Evolutionary conservation across 2,797 vertebrate species (phyloP).

Genomic region (Kryptolebias ocellatus): DNA sequence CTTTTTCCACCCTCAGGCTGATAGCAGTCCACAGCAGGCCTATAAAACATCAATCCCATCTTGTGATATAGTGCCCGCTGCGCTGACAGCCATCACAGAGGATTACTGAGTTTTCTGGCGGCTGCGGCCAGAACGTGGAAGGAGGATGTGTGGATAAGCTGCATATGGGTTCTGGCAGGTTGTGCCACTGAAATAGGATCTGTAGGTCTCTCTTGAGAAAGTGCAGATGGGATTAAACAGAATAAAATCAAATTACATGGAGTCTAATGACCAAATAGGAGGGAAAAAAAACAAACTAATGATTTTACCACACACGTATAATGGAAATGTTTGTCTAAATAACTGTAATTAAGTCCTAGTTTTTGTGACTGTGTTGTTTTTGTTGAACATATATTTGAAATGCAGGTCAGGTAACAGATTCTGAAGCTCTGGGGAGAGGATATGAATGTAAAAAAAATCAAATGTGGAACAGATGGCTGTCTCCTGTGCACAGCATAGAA

Average conservation of each 20-base stretch:
- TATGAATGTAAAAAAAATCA: constrained; percentile 35
- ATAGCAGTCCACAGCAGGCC: constrained; percentile 47
- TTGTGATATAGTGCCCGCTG: constrained; percentile 64
- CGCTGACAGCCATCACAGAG: constrained; percentile 60
- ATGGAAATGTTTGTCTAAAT: not conserved
- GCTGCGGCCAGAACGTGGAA: constrained; percentile 44
- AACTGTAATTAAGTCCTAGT: not conserved
- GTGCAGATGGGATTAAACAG: constrained; percentile 10
- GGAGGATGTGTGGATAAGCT: constrained; percentile 43
- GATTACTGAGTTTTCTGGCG: constrained; percentile 59
- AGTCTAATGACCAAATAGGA: not conserved
- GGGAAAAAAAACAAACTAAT: not conserved
- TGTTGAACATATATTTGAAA: constrained; percentile 26
- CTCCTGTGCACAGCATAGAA: constrained; percentile 50
- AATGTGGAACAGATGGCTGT: constrained; percentile 56
- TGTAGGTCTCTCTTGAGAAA: constrained; percentile 22
- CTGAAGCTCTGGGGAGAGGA: constrained; percentile 16
- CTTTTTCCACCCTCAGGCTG: constrained; percentile 37
- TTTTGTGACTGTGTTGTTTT: not conserved
- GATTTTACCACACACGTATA: not conserved
- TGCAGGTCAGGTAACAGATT: constrained; percentile 44
- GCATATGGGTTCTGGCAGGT: constrained; percentile 41
- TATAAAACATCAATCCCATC: constrained; percentile 56
- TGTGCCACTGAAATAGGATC: constrained; percentile 50
- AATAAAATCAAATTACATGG: not conserved